These are phyloP conservation scores for Fringilla coelebs DNA, from an alignment of 2,797 vertebrate genomes.

Conservation along the genomic window DNA sequence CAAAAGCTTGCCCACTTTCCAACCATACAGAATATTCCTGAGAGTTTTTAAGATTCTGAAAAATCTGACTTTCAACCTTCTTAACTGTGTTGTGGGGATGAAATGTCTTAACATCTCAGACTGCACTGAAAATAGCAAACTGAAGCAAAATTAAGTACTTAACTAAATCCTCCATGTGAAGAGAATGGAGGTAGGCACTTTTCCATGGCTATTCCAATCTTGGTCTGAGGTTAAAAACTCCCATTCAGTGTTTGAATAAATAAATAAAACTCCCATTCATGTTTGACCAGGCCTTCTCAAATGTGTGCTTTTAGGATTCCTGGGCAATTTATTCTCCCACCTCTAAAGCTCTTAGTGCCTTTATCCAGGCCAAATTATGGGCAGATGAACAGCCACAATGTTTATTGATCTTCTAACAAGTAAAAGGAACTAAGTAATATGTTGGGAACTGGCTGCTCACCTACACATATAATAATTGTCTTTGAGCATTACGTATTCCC, in stretches of 20 bases:
- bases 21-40: background rate
- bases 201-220: background rate
- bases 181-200: background rate
- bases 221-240: background rate
- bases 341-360: background rate
- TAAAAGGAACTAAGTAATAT: background rate
- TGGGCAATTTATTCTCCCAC: background rate
- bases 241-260: background rate
- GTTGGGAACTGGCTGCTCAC: background rate
- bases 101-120: background rate
- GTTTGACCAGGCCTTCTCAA: background rate
- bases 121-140: background rate
- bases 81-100: background rate
- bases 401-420: background rate
- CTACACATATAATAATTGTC: background rate
- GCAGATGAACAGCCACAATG: background rate
- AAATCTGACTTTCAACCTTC: background rate
- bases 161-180: background rate
- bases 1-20: background rate
- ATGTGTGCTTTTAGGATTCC: conserved; percentile 13
- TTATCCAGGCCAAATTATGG: background rate
- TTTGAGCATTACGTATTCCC: background rate
- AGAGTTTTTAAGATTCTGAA: background rate
- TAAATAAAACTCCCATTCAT: too few species aligned
- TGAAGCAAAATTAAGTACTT: background rate